Evolutionary conservation across 2,888 invertebrate species (phyloP).

Genomic region (Rhyacophila evoluta): DNA sequence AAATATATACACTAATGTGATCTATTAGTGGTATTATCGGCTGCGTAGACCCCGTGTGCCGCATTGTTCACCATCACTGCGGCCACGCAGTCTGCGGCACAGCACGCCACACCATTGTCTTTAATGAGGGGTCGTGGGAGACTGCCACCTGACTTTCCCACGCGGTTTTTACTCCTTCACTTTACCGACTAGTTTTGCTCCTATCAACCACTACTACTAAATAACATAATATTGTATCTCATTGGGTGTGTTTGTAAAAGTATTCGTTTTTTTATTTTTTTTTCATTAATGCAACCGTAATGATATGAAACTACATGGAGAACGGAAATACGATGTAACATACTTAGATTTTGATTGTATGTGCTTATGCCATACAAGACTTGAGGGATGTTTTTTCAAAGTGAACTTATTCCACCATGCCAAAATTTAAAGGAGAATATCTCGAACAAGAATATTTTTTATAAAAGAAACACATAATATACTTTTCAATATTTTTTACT

Average conservation of each 20-base stretch:
- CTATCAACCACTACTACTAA: constrained; percentile 6
- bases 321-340: constrained; percentile 22
- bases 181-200: constrained; percentile 10
- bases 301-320: constrained; percentile 37
- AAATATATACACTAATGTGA: too few relatives aligned
- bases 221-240: background rate
- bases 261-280: constrained; percentile 8
- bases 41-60: too few relatives aligned
- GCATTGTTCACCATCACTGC: background rate
- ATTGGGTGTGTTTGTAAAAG: background rate
- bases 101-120: constrained; percentile 45
- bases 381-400: too few relatives aligned
- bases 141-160: constrained; percentile 42
- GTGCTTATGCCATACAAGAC: too few relatives aligned
- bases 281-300: constrained; percentile 10
- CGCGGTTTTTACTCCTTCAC: constrained; percentile 35
- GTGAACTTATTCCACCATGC: too few relatives aligned
- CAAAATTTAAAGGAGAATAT: too few relatives aligned
- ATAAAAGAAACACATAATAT: too few relatives aligned
- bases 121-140: constrained; percentile 44
- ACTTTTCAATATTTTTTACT: too few relatives aligned
- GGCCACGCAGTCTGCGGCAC: background rate
- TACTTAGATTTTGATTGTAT: too few relatives aligned
- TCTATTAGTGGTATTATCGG: too few relatives aligned
- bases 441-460: too few relatives aligned